phyloP scores from a whole-genome alignment of 2,888 invertebrate species.

The Hartigia nigra region DNA sequence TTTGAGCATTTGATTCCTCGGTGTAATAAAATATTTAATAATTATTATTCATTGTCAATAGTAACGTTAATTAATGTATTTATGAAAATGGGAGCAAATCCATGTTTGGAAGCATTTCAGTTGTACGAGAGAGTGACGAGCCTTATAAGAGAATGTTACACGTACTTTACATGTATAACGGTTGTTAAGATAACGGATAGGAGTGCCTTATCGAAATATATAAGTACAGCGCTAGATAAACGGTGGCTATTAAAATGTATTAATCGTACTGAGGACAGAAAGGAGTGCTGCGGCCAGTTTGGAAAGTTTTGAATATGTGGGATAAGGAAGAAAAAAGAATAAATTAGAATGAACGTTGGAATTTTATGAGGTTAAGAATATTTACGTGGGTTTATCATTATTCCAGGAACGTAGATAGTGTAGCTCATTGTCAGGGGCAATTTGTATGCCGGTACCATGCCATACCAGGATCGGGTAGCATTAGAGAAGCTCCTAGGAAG shows the following conservation, averaged over 20 bases:
- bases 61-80: neutral
- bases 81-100: neutral
- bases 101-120: neutral
- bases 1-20: neutral
- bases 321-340: neutral
- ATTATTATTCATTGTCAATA: neutral
- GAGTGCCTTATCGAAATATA: neutral
- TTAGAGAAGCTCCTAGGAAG: slow-evolving; percentile 25
- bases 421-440: slow-evolving; percentile 35
- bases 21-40: neutral
- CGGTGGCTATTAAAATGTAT: neutral
- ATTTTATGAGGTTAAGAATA: slow-evolving; percentile 1
- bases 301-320: neutral
- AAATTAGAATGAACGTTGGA: neutral
- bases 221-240: neutral
- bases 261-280: neutral
- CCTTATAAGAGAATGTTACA: neutral
- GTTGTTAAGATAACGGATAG: neutral
- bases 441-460: slow-evolving; percentile 29
- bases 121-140: neutral
- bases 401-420: slow-evolving; percentile 28
- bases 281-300: neutral
- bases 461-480: slow-evolving; percentile 23
- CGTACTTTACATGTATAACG: neutral
- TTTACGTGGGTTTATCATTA: slow-evolving; percentile 29